A percentile compares a stretch with the other conserved stretches of the same genome.
These are phyloP conservation scores for Ichneumon xanthorius DNA, from an alignment of 2,888 invertebrate species.

Conservation along the genomic window DNA sequence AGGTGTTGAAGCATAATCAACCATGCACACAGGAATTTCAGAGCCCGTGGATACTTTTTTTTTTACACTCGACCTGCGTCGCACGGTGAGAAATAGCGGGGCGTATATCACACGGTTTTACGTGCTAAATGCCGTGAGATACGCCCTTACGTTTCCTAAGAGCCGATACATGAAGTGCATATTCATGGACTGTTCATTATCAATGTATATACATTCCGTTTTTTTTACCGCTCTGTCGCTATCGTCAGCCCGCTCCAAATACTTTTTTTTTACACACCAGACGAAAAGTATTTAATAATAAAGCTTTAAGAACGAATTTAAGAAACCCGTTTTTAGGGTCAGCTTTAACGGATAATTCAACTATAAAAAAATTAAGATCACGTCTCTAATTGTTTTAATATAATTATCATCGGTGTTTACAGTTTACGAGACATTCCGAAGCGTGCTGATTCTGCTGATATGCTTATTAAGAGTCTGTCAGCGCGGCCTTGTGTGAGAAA, in stretches of 20 bases:
- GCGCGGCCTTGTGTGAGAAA: too few relatives aligned
- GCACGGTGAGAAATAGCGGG: background rate
- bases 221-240: background rate
- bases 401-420: too few relatives aligned
- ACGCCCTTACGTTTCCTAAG: background rate
- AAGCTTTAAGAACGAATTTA: background rate
- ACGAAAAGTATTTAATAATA: background rate
- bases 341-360: too few relatives aligned
- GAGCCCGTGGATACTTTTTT: background rate
- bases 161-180: background rate
- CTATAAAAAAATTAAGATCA: too few relatives aligned
- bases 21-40: background rate
- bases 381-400: too few relatives aligned
- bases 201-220: background rate
- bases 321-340: background rate
- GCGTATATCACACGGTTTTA: background rate
- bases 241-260: background rate
- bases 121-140: background rate
- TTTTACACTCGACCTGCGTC: background rate
- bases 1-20: constrained; percentile 1
- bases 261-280: background rate
- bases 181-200: background rate
- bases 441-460: too few relatives aligned
- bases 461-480: too few relatives aligned
- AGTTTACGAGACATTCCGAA: too few relatives aligned